Base-by-base conservation (phyloP, 2,113 vertebrate species). In the Donacobius atricapilla region DNA sequence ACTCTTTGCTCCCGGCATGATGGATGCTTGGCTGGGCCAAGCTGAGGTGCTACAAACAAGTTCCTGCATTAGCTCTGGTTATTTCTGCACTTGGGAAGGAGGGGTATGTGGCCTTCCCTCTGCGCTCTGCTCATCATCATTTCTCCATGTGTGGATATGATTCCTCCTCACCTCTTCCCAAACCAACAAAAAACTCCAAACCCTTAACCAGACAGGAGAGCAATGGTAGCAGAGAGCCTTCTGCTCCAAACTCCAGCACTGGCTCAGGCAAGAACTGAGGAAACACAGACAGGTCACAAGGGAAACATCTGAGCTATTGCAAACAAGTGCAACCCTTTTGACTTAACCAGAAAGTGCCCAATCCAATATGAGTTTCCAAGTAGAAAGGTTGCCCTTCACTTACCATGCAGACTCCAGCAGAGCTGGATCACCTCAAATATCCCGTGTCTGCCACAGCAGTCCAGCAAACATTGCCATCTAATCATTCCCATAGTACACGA, bases 281-380 rank as follows among this genome's bases (percentile, higher is more conserved):
- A 81, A 91, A 86, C 1, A 3, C 47, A 66, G 60, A 60, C 56
- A 24, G 47, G 44, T 70, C 94, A 91, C 72, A n/a, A 35, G 69
- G 31, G 39, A 89, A 94, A 91, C 83, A 91, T 90, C 83, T 83
- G 75, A 88, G 85, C 94, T 83, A 69, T 17, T 7, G 1, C 71
- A 83, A 90, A 90, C 72, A 93, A 39, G 71, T 69, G 70, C 45
- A 95, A n/a, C 23, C 22, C 31, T 72, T 92, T 14, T 22, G 70
- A 87, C 78, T 73, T 47, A 72, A 73, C 44, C 87, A 94, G 64
- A 89, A 94, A 92, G 68, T 23, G 37, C 79, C 90, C 85, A 90
- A 56, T 64, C 64, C 92, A 70, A 3, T 20, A 56, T 35, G 11
- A 44, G 27, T 81, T 93, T 90, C 60, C 72, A 69, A 72, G 65